phyloP scores from a whole-genome alignment of 2,797 vertebrate species.

The Gymnodraco acuticeps region DNA sequence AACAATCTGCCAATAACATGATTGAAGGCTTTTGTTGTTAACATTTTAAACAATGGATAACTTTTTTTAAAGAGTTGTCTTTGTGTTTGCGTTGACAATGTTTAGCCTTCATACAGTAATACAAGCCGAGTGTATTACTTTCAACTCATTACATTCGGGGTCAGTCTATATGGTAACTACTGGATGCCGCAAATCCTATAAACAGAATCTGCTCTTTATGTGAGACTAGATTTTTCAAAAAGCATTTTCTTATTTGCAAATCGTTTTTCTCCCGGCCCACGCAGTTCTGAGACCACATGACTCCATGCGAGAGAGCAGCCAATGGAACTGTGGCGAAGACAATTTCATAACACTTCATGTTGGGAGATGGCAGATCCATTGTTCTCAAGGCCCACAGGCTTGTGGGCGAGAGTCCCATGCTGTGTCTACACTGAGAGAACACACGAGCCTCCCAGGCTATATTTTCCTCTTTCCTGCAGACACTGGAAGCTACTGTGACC shows the following conservation, averaged over 20 bases:
- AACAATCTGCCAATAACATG: conserved; percentile 2
- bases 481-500: conserved; percentile 66
- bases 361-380: conserved; percentile 80
- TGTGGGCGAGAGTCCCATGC: conserved; percentile 77
- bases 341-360: conserved; percentile 76
- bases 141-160: conserved; percentile 15
- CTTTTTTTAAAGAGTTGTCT: not conserved
- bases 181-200: conserved; percentile 14
- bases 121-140: not conserved
- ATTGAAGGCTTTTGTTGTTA: not conserved
- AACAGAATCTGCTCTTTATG: conserved; percentile 43
- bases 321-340: conserved; percentile 69
- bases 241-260: conserved; percentile 69
- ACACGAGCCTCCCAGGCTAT: conserved; percentile 71
- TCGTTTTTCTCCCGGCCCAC: conserved; percentile 57
- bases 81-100: not conserved
- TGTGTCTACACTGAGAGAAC: conserved; percentile 72
- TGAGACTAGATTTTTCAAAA: conserved; percentile 46
- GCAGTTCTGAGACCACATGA: conserved; percentile 67
- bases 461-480: conserved; percentile 72
- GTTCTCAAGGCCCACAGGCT: conserved; percentile 74
- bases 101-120: conserved; percentile 13
- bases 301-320: conserved; percentile 69
- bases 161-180: conserved; percentile 10
- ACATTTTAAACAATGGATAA: conserved; percentile 1